Base-by-base conservation (phyloP, 2,888 invertebrate genomes). In the Sarcophaga subvicina region DNA sequence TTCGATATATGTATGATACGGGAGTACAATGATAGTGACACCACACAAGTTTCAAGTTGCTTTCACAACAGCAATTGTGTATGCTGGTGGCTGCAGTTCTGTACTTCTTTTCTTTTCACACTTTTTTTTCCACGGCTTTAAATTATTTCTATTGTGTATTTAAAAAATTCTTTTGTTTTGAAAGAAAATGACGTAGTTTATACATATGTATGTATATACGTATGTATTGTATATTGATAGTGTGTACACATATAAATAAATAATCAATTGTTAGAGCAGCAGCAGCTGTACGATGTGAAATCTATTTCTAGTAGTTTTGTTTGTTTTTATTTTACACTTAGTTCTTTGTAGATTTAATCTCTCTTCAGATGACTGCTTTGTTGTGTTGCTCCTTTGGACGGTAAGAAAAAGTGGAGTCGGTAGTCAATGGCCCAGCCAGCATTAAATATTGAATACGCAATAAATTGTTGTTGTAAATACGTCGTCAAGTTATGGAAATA, bases 381-480 rank as follows among this genome's bases (percentile, higher is more conserved):
- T 20, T 20, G n/a, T 59, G 8, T 60, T 37, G n/a, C 12, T 37
- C 63, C 70, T 27, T 70, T 63, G 12, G n/a, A 37, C 37, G 37
- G 59, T 4, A 27, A 4, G 54, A 27, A 73, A 70, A 63, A 66
- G 59, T 47, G n/a, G 62, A 71, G 71, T 37, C n/a, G 45, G 37
- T 37, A 37, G 37, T 37, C 37, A 37, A 37, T 37, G 37, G 37
- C 37, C 37, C 37, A 37, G 10, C 67, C 49, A n/a, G 22, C 12
- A 77, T 11, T 27, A 64, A 5, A 54, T 76, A 60, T 81, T 67
- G 27, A 71, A 85, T 66, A 77, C 71, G 84, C 71, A 76, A 69
- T 62, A n/a, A 45, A 54, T 47, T 76, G 54, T 82, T 71, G 14
- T 45, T 54, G 54, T 80, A 71, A 45, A 54, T 14, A 1, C 54